Evolutionary conservation across 2,888 invertebrate species (phyloP).

Genomic region (Sminthurides aquaticus): DNA sequence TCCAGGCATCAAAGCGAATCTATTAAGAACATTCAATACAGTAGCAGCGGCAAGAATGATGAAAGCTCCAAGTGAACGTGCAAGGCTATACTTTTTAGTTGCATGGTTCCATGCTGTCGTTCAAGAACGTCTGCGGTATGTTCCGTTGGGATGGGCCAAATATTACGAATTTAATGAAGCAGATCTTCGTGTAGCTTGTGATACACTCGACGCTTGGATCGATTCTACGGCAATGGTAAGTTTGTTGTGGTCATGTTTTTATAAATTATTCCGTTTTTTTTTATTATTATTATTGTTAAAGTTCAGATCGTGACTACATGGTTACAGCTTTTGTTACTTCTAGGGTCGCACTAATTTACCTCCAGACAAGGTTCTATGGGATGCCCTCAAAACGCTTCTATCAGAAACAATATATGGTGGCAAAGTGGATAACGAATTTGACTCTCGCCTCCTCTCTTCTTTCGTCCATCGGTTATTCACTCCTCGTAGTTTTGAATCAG

Average conservation of each 20-base stretch:
- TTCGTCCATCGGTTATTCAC: constrained; percentile 92
- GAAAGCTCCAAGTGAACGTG: constrained; percentile 90
- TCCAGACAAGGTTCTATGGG: constrained; percentile 96
- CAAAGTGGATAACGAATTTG: constrained; percentile 98
- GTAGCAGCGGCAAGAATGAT: constrained; percentile 76
- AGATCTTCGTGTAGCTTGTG: constrained; percentile 93
- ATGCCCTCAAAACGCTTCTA: constrained; percentile 86
- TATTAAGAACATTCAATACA: constrained; percentile 90
- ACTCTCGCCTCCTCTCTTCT: constrained; percentile 83
- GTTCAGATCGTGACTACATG: too few relatives aligned
- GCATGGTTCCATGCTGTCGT: constrained; percentile 99
- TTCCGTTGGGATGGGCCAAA: constrained; percentile 97
- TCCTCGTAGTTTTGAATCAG: constrained; percentile 86
- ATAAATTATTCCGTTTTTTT: too few relatives aligned
- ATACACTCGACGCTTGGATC: constrained; percentile 98
- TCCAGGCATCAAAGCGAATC: constrained; percentile 91
- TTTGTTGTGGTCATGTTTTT: too few relatives aligned
- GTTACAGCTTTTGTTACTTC: not conserved
- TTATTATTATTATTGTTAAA: too few relatives aligned
- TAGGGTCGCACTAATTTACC: constrained; percentile 83
- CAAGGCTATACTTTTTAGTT: constrained; percentile 90
- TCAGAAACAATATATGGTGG: constrained; percentile 99
- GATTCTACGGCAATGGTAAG: constrained; percentile 88
- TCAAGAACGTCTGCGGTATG: constrained; percentile 91
- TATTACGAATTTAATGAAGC: constrained; percentile 99